Conservation (phyloP, 2,113 vertebrate genomes). For the Colius striatus region DNA sequence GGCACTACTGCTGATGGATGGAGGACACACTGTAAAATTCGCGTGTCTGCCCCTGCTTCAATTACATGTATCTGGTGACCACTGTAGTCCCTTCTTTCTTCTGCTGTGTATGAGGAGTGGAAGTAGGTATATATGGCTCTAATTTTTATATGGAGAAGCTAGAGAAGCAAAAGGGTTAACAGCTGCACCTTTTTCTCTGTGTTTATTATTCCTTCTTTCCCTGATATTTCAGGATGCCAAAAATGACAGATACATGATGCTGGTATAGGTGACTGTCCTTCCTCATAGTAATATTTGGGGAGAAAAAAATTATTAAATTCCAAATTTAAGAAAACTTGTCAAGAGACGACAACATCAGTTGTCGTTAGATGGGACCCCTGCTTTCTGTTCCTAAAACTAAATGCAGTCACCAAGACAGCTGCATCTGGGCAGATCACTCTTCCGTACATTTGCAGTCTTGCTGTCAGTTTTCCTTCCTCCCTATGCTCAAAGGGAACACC, state of each 20-base stretch:
- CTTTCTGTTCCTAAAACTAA: constrained; percentile 14
- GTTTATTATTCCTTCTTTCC: neutral
- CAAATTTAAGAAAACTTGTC: constrained; percentile 34
- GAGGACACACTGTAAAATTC: neutral
- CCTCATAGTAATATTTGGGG: neutral
- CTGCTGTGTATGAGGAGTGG: neutral
- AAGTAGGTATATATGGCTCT: neutral
- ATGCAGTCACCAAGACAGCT: constrained; percentile 30
- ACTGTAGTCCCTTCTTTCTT: neutral
- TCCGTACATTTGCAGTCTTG: neutral
- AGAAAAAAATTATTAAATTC: constrained; percentile 3
- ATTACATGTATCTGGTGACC: neutral
- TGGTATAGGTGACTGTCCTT: neutral
- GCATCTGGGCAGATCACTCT: constrained; percentile 37
- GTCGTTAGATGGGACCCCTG: neutral
- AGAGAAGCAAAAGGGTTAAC: neutral
- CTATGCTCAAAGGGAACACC: neutral
- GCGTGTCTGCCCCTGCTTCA: neutral
- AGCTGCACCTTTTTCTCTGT: neutral
- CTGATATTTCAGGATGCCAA: neutral
- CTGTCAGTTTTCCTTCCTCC: constrained; percentile 26
- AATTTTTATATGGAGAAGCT: neutral
- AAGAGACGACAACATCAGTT: constrained; percentile 26
- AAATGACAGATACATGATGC: neutral
- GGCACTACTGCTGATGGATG: neutral